Evolutionary conservation across 2,888 invertebrate species (phyloP).

Genomic region (Scrobipalpa atriplicella): DNA sequence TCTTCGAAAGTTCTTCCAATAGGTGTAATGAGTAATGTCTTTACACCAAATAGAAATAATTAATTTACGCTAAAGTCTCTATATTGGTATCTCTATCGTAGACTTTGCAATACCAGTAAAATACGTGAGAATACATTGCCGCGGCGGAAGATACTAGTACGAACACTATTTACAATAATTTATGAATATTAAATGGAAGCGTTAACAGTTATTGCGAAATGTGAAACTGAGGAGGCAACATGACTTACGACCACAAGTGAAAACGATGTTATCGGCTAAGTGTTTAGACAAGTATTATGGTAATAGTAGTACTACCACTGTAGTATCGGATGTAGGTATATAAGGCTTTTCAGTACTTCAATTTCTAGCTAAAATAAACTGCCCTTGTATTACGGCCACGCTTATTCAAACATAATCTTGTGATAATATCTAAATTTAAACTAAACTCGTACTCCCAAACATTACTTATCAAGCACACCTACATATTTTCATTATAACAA

Average conservation of each 20-base stretch:
- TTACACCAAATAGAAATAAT: neutral
- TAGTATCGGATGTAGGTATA: neutral
- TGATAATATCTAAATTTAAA: too few relatives aligned
- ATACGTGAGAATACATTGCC: constrained; percentile 17
- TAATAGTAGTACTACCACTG: neutral
- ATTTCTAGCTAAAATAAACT: too few relatives aligned
- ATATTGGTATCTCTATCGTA: neutral
- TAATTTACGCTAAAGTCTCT: neutral
- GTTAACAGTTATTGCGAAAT: constrained; percentile 24
- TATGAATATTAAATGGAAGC: constrained; percentile 25
- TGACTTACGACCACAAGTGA: constrained; percentile 6
- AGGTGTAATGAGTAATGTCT: too few relatives aligned
- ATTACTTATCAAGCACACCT: neutral
- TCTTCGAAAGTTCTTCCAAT: neutral
- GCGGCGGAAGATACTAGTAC: constrained; percentile 2
- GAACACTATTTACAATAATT: constrained; percentile 19
- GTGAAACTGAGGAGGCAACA: constrained; percentile 13
- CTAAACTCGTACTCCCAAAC: neutral
- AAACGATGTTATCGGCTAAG: constrained; percentile 10
- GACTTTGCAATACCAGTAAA: constrained; percentile 2
- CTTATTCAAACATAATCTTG: too few relatives aligned
- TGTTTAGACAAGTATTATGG: neutral
- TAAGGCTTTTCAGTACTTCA: neutral
- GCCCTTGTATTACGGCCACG: too few relatives aligned
- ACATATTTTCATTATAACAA: constrained; percentile 47